Evolutionary conservation across 1,140 invertebrate genomes (phyloP), one percentile per base, ranked within the genome.

Genomic region (Heliconius nattereri): DNA sequence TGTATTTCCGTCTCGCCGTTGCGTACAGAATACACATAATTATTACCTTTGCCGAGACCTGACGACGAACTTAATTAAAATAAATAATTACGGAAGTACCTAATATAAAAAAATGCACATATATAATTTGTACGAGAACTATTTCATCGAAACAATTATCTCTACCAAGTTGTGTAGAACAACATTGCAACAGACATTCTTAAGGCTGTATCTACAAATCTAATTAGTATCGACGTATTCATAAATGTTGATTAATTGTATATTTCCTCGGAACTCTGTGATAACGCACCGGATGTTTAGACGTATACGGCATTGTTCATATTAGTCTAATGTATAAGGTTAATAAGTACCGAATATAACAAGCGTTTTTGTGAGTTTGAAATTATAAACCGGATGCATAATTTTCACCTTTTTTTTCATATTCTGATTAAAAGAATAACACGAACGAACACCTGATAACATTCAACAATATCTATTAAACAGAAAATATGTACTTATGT

Each of bases 261-360:
- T 81, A 84, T 85, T 86, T 86, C 85, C 86, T 87, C 86, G 84
- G 81, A 90, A 91, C 86, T 90, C 82, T 80, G 83, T 87, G 90
- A 93, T 92, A 92, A 91, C 87, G 75, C 66, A 83, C 88, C 91
- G 91, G 90, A 93, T 93, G 90, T 92, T 91, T 91, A 87, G 86
- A 80, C 85, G 83, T 86, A 86, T 87, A 85, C 86, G 84, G 85
- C 86, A 92, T 92, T 92, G 89, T 91, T 90, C 73, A 74, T 81
- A 85, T 81, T 84, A 80, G 81, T 85, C 81, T 85, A 86, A 87
- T 85, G 78, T 85, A 80, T 86, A 81, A 73, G 77, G 71, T 29
- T 66, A 73, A 73, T 74, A 70, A 60, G 54, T 45, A 66, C 32
- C 32, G 45, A 74, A 29, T 23, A 66, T 52, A 66, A 66, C 70